Conservation (phyloP, 2,888 invertebrate genomes). For the Drosophila koepferae region DNA sequence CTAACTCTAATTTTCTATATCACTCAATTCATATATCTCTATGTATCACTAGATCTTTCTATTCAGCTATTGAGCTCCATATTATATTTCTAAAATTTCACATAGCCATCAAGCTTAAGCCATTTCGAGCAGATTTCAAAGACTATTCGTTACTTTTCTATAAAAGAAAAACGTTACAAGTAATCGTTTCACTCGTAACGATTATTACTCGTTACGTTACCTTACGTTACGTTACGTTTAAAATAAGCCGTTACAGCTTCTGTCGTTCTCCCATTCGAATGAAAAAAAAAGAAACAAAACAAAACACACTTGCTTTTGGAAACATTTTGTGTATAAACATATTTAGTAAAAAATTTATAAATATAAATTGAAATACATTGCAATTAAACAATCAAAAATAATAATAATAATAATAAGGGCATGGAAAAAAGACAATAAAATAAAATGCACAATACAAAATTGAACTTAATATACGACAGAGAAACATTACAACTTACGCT, state of each 20-base stretch:
- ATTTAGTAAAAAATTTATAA: constrained; percentile 15
- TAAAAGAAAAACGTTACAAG: no score
- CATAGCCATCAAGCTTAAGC: background rate
- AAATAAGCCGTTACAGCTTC: background rate
- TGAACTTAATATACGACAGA: constrained; percentile 28
- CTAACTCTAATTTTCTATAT: background rate
- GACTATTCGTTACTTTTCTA: background rate
- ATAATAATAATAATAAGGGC: constrained; percentile 7
- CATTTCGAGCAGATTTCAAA: background rate
- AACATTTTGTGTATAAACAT: constrained; percentile 15
- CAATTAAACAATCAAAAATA: background rate
- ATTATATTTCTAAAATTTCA: no score
- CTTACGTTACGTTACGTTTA: background rate
- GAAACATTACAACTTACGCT: constrained; percentile 24
- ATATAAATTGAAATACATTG: constrained; percentile 1
- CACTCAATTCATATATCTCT: background rate
- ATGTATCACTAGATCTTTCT: no score
- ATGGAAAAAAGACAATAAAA: constrained; percentile 17
- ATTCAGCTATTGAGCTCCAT: no score
- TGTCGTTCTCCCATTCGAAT: constrained; percentile 2
- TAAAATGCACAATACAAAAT: constrained; percentile 52
- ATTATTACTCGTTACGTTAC: background rate
- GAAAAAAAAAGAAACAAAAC: constrained; percentile 6
- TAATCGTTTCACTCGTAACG: background rate
- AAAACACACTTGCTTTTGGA: constrained; percentile 2